A percentile compares a stretch with the other conserved stretches of the same genome.
phyloP scores from a whole-genome alignment of 2,888 invertebrate genomes.

The Pyrgus malvae region DNA sequence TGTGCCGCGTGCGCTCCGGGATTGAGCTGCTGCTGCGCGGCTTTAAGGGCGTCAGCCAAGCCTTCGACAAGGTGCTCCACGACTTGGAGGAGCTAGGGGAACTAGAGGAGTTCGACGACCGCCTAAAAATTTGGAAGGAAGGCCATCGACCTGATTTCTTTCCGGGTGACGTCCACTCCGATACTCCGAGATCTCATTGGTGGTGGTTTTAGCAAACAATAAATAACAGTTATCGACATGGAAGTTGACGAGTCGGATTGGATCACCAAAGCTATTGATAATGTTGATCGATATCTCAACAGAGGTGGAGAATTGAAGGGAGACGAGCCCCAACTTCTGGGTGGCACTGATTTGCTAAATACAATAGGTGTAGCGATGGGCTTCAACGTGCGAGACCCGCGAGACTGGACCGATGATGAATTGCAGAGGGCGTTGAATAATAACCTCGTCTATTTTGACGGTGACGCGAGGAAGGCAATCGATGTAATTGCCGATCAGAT shows the following conservation, averaged over 20 bases:
- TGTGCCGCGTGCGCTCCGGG: slow-evolving; percentile 7
- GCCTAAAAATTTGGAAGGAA: slow-evolving; percentile 34
- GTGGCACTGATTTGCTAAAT: slow-evolving; percentile 36
- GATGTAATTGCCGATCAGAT: slow-evolving; percentile 37
- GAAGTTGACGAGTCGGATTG: slow-evolving; percentile 34
- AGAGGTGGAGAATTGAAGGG: slow-evolving; percentile 38
- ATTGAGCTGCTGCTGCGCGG: slow-evolving; percentile 25
- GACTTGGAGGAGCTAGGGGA: slow-evolving; percentile 33
- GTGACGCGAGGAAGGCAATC: slow-evolving; percentile 35
- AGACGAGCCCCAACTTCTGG: slow-evolving; percentile 36
- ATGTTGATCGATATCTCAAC: slow-evolving; percentile 36
- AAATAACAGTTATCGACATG: slow-evolving; percentile 28
- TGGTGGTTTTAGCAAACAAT: slow-evolving; percentile 34
- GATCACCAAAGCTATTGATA: slow-evolving; percentile 34
- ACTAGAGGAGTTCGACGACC: slow-evolving; percentile 36
- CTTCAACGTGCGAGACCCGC: slow-evolving; percentile 35
- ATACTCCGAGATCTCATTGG: slow-evolving; percentile 33
- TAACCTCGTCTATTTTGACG: slow-evolving; percentile 35
- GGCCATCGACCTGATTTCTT: slow-evolving; percentile 37
- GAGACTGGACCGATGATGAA: slow-evolving; percentile 32
- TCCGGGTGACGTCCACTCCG: slow-evolving; percentile 26
- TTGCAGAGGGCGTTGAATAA: slow-evolving; percentile 32
- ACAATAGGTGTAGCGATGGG: slow-evolving; percentile 41
- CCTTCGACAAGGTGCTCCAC: slow-evolving; percentile 32
- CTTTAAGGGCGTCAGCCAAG: slow-evolving; percentile 25